Percentiles rank a stretch among this genome's conserved stretches.
phyloP scores from a whole-genome alignment of 2,888 invertebrate genomes.

The Drosophila imparisetae region DNA sequence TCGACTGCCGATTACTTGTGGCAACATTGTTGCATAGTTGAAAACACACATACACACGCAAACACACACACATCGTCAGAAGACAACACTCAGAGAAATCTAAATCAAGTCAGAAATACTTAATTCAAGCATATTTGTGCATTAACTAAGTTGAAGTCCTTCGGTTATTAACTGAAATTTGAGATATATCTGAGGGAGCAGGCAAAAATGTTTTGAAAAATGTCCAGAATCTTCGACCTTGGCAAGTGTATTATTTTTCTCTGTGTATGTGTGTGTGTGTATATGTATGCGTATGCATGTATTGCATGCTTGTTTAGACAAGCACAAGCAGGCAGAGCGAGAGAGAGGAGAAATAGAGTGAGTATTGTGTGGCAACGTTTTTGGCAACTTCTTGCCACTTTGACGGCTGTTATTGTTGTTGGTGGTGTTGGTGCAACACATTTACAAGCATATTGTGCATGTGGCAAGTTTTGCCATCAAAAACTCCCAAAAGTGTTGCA shows the following conservation, averaged over 20 bases:
- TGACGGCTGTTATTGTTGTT: conserved; percentile 1
- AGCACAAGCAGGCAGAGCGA: conserved; percentile 7
- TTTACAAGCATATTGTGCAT: conserved; percentile 59
- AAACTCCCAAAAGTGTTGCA: conserved; percentile 73
- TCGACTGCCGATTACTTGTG: conserved; percentile 28
- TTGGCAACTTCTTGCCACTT: conserved; percentile 42
- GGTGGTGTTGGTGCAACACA: conserved; percentile 28
- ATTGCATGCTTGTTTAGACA: conserved; percentile 29
- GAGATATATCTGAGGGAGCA: background rate
- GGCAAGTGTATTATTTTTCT: background rate
- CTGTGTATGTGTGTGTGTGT: background rate
- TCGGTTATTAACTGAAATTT: background rate
- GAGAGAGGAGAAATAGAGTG: background rate
- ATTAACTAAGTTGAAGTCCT: background rate
- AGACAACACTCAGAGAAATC: background rate
- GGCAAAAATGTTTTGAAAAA: background rate
- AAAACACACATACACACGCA: conserved; percentile 5
- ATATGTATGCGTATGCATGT: background rate
- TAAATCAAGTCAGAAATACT: background rate
- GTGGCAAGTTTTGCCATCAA: conserved; percentile 67
- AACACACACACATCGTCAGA: background rate
- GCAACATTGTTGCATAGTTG: conserved; percentile 12
- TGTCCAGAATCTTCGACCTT: background rate
- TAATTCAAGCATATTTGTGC: background rate
- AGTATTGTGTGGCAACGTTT: conserved; percentile 21